Base-by-base conservation (phyloP, 2,888 invertebrate species). In the Saturnia japonica region DNA sequence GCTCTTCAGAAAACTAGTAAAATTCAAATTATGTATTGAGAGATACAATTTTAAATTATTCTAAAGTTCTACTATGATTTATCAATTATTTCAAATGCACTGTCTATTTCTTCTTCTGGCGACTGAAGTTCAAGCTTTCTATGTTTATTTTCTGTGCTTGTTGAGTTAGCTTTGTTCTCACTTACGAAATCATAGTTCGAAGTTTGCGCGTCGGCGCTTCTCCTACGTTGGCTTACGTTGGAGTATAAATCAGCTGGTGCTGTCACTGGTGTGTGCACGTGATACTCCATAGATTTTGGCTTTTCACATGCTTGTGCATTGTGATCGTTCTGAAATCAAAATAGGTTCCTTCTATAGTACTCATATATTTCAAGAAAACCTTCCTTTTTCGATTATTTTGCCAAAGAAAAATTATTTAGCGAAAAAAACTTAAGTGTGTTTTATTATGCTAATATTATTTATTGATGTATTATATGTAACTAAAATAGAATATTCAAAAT, bases 71-170 rank as follows among this genome's bases (percentile, higher is more conserved):
- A 75, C 82, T 88, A 88, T 75, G 87, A 82, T 73, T 91, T 94
- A 70, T 94, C 91, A 70, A 93, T 87, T 34, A 91, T 83, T 73
- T 91, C 88, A 70, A 94, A 94, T 0, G 93, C 94, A 19, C 76
- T 86, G 72, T 94, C 94, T 68, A 94, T 94, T 78, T 94, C 93
- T 74, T 92, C 90, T 22, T 94, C 94, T 0, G 93, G 90, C 0
- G 88, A 85, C 67, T 81, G 86, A n/a, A 74, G 67, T 3, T 74
- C 78, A 7, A 69, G 72, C 14, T 67, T 74, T 64, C 71, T 74
- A 40, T 76, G 67, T 60, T 76, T 74, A 8, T 72, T 74, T 16
- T 78, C 73, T 28, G 74, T 60, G 71, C 66, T 72, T 1, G 70
- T 72, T 45, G 66, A 54, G 7, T 67, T 57, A 62, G 71, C 57